Base-by-base conservation (phyloP, 1,140 invertebrate species). In the Euura lappo region DNA sequence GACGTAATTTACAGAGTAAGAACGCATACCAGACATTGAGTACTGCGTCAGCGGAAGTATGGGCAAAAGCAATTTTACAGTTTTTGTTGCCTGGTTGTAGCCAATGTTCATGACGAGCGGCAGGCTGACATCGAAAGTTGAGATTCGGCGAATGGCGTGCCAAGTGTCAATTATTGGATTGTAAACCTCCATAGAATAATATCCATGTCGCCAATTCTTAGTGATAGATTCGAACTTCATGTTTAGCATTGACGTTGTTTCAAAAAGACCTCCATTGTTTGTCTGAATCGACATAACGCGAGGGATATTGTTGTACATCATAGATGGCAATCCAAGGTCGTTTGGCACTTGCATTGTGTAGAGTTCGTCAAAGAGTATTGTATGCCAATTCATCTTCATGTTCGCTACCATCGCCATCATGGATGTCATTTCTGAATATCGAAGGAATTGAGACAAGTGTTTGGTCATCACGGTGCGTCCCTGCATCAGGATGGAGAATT, bases 261-360 rank as follows among this genome's bases (percentile, higher is more conserved):
- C 8, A 10, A 10, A 64, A 79, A 1, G 81, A 2, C 11, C 79
- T 74, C 0, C 3, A 11, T 60, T 6, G 3, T 44, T 77, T 60
- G 1, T 45, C 51, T 6, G 8, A 7, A 46, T 65, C n/a, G 2
- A 67, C 68, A 13, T 80, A 11, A 3, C 64, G 66, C 67, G 65
- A 2, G 86, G 86, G 10, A 83, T 74, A 65, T 76, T 74, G 6
- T 80, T 83, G 28, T 80, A 75, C 60, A 87, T 74, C 2, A 83
- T 10, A 13, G 80, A 81, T 6, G 85, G 84, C 43, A 89, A 71
- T 72, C 88, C 88, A n/a, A 88, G 80, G 45, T 88, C 86, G 6
- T 84, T 88, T 0, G 86, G 77, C 13, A 88, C 75, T 0, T 80
- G 75, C 71, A 81, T 78, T 68, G 83, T 80, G 42, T 77, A 84